A percentile compares a stretch with the other conserved stretches of the same genome.
Evolutionary conservation across 1,140 invertebrate species (phyloP).

Genomic region (Leguminivora glycinivorella): DNA sequence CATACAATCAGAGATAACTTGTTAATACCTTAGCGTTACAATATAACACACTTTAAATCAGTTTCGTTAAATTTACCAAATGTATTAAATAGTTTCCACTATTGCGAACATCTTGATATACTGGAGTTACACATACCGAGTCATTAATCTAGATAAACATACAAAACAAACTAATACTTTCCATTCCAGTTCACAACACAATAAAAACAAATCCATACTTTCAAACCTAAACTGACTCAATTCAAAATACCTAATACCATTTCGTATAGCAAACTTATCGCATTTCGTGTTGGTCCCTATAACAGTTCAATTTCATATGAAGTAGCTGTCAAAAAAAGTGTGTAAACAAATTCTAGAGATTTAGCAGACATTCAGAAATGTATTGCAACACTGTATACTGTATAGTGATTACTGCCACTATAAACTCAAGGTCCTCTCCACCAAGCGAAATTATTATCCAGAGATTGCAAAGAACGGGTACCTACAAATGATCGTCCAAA

Average conservation of each 20-base stretch:
- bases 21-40: not conserved
- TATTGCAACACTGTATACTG: too few relatives aligned
- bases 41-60: too few relatives aligned
- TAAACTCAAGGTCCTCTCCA: too few relatives aligned
- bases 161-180: constrained; percentile 27
- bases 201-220: constrained; percentile 27
- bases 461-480: too few relatives aligned
- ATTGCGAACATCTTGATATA: constrained; percentile 6
- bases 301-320: too few relatives aligned
- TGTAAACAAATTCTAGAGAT: too few relatives aligned
- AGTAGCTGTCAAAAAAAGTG: too few relatives aligned
- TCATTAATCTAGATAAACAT: constrained; percentile 14
- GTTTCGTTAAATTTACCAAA: too few relatives aligned
- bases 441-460: too few relatives aligned
- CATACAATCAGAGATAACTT: not conserved
- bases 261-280: not conserved
- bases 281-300: not conserved
- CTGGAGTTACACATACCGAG: not conserved
- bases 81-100: not conserved
- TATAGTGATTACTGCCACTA: too few relatives aligned
- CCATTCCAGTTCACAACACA: constrained; percentile 24
- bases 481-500: too few relatives aligned
- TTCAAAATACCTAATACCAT: not conserved
- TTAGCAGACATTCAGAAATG: too few relatives aligned
- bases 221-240: not conserved